A percentile compares a stretch with the other conserved stretches of the same genome.
Conservation (phyloP, 2,797 vertebrate genomes). For the Clamator glandarius region DNA sequence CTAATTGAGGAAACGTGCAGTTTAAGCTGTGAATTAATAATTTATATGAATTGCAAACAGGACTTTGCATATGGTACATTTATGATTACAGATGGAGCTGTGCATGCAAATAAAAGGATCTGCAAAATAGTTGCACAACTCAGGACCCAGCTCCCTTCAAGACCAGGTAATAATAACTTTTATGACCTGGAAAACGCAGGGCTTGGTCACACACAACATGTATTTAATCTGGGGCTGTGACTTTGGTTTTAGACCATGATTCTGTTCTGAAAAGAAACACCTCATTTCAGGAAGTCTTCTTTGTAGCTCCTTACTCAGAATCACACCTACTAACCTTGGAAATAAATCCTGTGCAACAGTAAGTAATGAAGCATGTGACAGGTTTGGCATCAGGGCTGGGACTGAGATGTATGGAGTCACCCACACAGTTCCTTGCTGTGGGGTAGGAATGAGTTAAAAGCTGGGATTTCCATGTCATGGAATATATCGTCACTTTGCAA, state of each 20-base stretch:
- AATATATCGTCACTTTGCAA: constrained; percentile 32
- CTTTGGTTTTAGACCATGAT: neutral
- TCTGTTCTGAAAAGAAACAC: neutral
- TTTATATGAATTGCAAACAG: constrained; percentile 42
- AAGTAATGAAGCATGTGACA: neutral
- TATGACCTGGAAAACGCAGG: neutral
- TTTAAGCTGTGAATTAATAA: constrained; percentile 57
- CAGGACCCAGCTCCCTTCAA: neutral
- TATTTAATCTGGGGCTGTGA: neutral
- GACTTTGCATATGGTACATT: constrained; percentile 41
- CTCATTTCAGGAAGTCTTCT: neutral
- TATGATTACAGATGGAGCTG: constrained; percentile 43
- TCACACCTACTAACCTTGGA: neutral
- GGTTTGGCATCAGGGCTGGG: neutral
- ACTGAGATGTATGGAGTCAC: neutral
- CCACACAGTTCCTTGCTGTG: neutral
- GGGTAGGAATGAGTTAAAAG: constrained; percentile 41
- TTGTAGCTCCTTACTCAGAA: neutral
- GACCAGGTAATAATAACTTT: neutral
- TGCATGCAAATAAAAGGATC: constrained; percentile 53
- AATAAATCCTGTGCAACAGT: neutral
- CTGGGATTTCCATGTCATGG: constrained; percentile 14
- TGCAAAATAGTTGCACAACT: constrained; percentile 27
- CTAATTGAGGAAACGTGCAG: constrained; percentile 52
- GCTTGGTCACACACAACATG: neutral